phyloP scores from a whole-genome alignment of 2,113 vertebrate genomes.

The Tinamus guttatus region DNA sequence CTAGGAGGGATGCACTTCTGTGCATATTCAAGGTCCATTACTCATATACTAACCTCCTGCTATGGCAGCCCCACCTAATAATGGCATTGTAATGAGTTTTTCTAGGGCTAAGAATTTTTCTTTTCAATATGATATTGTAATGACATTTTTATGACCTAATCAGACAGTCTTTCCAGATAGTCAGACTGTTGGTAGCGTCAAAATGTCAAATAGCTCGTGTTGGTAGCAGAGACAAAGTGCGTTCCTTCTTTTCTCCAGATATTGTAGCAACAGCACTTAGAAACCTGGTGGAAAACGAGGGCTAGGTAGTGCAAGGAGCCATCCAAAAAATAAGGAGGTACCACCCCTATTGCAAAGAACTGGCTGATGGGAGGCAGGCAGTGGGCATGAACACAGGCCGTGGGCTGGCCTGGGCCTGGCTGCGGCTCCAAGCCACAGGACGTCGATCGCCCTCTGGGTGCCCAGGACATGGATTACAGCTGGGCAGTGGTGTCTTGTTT shows the following conservation, averaged over 20 bases:
- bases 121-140: constrained; percentile 45
- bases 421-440: fast-evolving
- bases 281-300: background rate
- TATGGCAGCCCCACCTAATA: background rate
- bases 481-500: background rate
- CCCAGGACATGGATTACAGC: fast-evolving
- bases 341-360: background rate
- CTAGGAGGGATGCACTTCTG: constrained; percentile 57
- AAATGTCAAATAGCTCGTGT: background rate
- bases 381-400: background rate
- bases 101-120: constrained; percentile 21
- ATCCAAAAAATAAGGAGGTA: fast-evolving
- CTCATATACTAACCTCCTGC: constrained; percentile 40
- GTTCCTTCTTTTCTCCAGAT: background rate
- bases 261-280: background rate
- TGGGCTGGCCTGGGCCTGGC: background rate
- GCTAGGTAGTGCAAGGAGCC: background rate
- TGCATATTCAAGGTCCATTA: constrained; percentile 53
- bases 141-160: background rate
- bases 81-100: constrained; percentile 53
- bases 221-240: background rate
- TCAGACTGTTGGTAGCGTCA: background rate
- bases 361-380: background rate
- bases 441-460: background rate
- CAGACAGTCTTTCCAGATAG: background rate